Conservation (phyloP, 2,113 vertebrate genomes). For the Asarcornis scutulata region DNA sequence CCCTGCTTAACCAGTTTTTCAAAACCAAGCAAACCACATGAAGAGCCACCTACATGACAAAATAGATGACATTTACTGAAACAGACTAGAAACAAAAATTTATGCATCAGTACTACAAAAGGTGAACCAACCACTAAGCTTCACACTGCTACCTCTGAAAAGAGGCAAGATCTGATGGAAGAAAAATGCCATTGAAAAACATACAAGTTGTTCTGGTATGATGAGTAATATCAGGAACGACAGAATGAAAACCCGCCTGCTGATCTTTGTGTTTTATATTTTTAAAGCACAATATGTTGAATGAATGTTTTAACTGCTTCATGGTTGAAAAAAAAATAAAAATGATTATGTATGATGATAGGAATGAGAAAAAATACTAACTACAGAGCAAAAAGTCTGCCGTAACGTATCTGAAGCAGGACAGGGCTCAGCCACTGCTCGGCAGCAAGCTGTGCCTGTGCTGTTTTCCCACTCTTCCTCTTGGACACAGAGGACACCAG, state of each 20-base stretch:
- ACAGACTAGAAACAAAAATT: background rate
- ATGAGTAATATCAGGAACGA: constrained; percentile 11
- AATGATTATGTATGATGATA: background rate
- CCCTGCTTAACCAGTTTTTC: background rate
- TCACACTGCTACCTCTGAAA: background rate
- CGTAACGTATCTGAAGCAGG: background rate
- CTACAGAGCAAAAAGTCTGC: background rate
- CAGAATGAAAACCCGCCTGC: background rate
- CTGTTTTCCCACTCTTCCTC: background rate
- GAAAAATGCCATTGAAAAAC: constrained; percentile 4
- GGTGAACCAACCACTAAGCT: constrained; percentile 8
- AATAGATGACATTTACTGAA: background rate
- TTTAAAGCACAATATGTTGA: constrained; percentile 40
- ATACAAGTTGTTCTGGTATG: background rate
- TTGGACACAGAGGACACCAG: background rate
- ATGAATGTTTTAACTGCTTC: constrained; percentile 38
- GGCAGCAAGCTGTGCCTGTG: background rate
- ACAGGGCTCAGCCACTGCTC: background rate
- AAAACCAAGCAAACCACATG: background rate
- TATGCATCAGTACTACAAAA: constrained; percentile 1
- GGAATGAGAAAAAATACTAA: background rate
- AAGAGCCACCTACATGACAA: background rate
- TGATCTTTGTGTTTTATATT: background rate
- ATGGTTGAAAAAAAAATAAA: background rate
- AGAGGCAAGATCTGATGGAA: background rate